Evolutionary conservation across 2,888 invertebrate genomes (phyloP).

Genomic region (Chymomyza fuscimana): DNA sequence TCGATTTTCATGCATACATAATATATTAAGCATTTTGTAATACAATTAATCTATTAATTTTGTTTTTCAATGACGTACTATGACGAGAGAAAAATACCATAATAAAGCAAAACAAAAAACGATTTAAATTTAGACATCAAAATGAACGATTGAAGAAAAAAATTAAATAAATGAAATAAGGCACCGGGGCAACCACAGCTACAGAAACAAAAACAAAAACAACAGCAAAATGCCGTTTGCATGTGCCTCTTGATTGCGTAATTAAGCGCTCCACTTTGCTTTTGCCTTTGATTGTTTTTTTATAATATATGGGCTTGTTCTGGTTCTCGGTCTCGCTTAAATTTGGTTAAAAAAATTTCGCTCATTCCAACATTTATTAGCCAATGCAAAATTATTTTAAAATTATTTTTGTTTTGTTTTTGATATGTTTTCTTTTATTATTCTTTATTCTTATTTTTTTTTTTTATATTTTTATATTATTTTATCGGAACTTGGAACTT

Average conservation of each 20-base stretch:
- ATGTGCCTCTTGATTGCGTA: conserved; percentile 51
- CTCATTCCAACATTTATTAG: no score
- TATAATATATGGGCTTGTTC: neutral
- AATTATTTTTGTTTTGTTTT: no score
- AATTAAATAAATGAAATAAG: conserved; percentile 6
- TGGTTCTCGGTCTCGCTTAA: no score
- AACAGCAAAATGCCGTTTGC: conserved; percentile 28
- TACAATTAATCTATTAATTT: neutral
- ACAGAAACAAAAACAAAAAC: conserved; percentile 20
- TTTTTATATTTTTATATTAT: no score
- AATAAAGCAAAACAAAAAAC: neutral
- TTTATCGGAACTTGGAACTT: no score
- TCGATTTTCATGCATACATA: neutral
- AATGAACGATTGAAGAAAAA: conserved; percentile 3
- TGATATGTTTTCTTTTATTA: no score
- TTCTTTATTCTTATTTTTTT: neutral
- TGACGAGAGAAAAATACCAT: neutral
- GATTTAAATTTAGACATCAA: neutral
- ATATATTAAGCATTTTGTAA: neutral
- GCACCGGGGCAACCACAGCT: conserved; percentile 23
- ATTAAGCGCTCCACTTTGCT: conserved; percentile 40
- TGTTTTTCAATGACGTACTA: neutral
- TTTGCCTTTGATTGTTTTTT: conserved; percentile 10
- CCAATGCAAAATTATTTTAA: no score
- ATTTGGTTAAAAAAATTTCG: no score